Evolutionary conservation across 64 coral and sea anemone species (phyloP), one percentile per base, ranked within the genome.

Genomic region (Montipora sp.): DNA sequence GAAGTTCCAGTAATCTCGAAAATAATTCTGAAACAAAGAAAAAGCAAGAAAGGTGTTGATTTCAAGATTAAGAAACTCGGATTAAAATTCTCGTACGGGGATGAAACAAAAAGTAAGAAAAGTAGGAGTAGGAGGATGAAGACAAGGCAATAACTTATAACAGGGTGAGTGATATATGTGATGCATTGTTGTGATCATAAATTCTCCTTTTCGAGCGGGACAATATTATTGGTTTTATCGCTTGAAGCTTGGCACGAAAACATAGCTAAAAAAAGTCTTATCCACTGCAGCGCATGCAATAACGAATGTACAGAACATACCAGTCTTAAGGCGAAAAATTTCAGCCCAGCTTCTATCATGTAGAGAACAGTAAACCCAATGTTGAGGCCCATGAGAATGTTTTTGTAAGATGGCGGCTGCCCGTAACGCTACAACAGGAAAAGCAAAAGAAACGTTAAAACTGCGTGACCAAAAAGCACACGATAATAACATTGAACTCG

Each of bases 1-100:
- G 16, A 99, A 73, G 51, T 99, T 99, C 98, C 98, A 99, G 19
- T 73, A 87, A 71, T 99, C 98, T n/a, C 92, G 92, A 75, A 99
- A 99, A 93, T 99, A 99, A 45, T 95, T 99, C 98, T 99, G 61
- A 73, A 77, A 60, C 12, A 45, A 89, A 75, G 77, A 47, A 70
- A 87, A 20, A 65, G 16, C 18, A 20, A 84, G 16, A 72, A 12
- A 78, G 5, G 20, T 57, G 21, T 63, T 12, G 11, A 63, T 63
- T 63, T 14, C 51, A 19, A 51, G 51, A 16, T 11, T 59, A 22
- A 16, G 50, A 3, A 60, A 24, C 1, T 81, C 19, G 11, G 11
- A 10, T 5, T 16, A 27, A 59, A 59, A 43, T 57, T 53, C 75
- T 13, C 36, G 36, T 36, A 36, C 36, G 36, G 36, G 36, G 2